These are phyloP conservation scores for Anhinga rufa DNA, from an alignment of 2,113 vertebrate species.

Conservation along the genomic window DNA sequence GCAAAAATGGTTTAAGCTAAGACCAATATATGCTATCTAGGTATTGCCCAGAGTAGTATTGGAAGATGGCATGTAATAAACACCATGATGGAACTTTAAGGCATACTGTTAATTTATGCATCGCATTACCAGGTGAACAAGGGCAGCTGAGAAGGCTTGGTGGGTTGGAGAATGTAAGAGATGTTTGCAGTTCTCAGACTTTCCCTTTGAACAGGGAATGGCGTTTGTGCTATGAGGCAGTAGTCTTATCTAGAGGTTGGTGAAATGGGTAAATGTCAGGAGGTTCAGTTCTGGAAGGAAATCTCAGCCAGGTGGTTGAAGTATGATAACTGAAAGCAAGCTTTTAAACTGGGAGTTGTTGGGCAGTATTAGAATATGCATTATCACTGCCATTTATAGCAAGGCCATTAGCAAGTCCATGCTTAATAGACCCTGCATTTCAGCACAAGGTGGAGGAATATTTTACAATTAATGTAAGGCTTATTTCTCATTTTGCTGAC, in stretches of 20 bases:
- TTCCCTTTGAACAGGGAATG: not conserved
- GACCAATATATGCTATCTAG: not conserved
- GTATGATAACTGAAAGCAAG: not conserved
- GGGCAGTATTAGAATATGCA: not conserved
- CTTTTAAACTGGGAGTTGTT: not conserved
- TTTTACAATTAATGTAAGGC: not conserved
- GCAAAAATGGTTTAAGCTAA: not conserved
- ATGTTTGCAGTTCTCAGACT: not conserved
- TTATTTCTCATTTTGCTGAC: not conserved
- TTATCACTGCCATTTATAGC: not conserved
- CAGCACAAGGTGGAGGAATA: not conserved
- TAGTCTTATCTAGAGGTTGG: not conserved
- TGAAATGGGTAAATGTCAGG: not conserved
- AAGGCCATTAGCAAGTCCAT: not conserved
- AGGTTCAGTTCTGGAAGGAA: not conserved
- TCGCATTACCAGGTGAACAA: not conserved
- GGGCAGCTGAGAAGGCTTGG: not conserved
- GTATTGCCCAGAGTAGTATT: not conserved
- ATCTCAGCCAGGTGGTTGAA: not conserved
- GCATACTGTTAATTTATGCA: not conserved
- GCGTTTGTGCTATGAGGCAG: not conserved
- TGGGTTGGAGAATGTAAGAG: not conserved
- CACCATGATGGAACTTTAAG: not conserved
- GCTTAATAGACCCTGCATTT: not conserved
- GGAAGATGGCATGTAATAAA: not conserved